Evolutionary conservation across 1,140 invertebrate species (phyloP), one percentile per base, ranked within the genome.

Genomic region (Cardiocondyla obscurior): DNA sequence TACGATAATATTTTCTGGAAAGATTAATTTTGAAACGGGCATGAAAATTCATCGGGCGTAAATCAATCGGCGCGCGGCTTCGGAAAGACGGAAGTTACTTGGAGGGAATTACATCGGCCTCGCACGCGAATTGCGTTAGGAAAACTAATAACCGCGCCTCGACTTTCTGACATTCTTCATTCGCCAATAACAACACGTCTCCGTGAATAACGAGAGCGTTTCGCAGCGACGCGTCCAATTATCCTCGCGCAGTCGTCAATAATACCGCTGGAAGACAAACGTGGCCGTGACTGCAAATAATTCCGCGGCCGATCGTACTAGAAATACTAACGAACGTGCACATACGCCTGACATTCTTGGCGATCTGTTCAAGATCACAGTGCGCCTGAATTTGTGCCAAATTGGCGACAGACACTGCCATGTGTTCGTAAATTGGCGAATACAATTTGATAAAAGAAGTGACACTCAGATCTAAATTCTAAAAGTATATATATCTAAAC

Each of bases 271-370:
- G 62, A 79, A 55, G 22, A 79, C 36, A 25, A 67, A 79, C 33
- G 46, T 42, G 62, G 25, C 62, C 74, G 16, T 79, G 74, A 79
- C 46, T 79, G 62, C 22, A 79, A 79, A 79, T 79, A 79, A 67
- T 79, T 79, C 46, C n/a, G 65, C 3, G 74, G 16, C 2, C 33
- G 74, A 79, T 67, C 49, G 10, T 64, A 76, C 30, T 62, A 64
- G 19, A 76, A 51, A 53, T 77, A 77, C 22, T 39, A 65, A 10
- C 30, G 19, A 53, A 79, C 22, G 30, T 12, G 14, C 46, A 67
- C 12, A n/a, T 53, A 16, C 19, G 44, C 19, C 12, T 16, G 60
- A 42, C 44, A 53, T 79, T 79, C 46, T 79, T 79, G 74, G 74
- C 74, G 46, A 4, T 42, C 62, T 53, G 7, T 39, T 62, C 16